phyloP scores from a whole-genome alignment of 1,140 invertebrate species.

The Trinorchestia longiramus region DNA sequence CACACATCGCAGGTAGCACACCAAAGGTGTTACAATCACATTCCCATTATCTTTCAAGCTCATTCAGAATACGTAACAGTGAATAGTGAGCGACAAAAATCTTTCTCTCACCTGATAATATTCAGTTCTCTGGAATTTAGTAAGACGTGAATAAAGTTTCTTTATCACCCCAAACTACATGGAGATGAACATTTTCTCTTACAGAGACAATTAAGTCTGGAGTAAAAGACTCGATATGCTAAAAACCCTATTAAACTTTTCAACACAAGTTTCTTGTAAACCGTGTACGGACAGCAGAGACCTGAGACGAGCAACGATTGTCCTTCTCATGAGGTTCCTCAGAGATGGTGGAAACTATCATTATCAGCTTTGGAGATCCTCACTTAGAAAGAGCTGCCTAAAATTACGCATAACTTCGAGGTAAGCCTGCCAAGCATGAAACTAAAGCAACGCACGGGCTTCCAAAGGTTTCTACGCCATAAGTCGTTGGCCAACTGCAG shows the following conservation, averaged over 20 bases:
- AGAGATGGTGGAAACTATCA: background rate
- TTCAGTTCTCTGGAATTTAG: background rate
- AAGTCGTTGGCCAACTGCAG: no score
- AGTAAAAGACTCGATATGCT: background rate
- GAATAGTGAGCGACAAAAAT: no score
- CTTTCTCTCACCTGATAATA: background rate
- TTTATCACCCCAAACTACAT: background rate
- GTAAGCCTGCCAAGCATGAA: no score
- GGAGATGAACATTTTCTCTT: background rate
- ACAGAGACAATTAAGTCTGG: background rate
- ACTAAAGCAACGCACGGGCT: background rate
- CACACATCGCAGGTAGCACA: no score
- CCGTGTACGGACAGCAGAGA: background rate
- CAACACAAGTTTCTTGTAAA: background rate
- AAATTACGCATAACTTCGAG: no score
- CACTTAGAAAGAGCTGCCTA: no score
- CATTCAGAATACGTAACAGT: no score
- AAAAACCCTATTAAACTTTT: background rate
- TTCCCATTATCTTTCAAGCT: no score
- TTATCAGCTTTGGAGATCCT: background rate
- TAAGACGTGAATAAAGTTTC: background rate
- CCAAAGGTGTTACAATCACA: no score
- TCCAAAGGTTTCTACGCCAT: no score
- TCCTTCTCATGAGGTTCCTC: background rate
- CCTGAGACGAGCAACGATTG: background rate